Evolutionary conservation across 2,113 vertebrate species (phyloP).

Genomic region (Hemibagrus wyckioides): DNA sequence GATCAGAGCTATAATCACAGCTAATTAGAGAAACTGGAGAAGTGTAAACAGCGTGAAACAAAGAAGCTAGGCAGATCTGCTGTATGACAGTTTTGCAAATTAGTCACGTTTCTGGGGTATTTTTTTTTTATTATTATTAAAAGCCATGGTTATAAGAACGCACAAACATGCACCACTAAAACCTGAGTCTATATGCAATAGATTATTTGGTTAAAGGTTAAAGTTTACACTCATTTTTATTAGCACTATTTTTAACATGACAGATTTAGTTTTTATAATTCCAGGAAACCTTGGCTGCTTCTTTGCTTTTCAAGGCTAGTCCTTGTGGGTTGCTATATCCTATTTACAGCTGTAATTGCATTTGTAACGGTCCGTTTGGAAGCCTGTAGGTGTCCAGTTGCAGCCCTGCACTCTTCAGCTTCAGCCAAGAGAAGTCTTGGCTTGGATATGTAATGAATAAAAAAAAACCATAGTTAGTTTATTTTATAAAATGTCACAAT

Average conservation of each 20-base stretch:
- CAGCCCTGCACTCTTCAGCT: neutral
- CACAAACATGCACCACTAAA: neutral
- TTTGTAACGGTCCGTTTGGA: neutral
- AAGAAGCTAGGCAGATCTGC: neutral
- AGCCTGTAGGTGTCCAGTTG: slow-evolving; percentile 6
- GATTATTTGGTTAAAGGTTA: neutral
- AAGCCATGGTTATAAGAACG: neutral
- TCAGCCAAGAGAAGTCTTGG: neutral
- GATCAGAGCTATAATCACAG: too few species aligned
- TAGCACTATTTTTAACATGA: neutral
- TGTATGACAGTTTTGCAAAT: neutral
- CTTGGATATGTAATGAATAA: neutral
- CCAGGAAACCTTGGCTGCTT: neutral
- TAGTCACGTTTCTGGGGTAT: neutral
- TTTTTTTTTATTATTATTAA: neutral
- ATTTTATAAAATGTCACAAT: neutral
- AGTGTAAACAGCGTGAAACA: neutral
- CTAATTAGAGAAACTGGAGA: neutral
- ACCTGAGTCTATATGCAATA: neutral
- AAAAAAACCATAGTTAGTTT: neutral
- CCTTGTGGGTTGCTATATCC: neutral
- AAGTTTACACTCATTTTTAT: neutral
- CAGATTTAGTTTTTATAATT: neutral
- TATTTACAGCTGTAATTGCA: slow-evolving; percentile 6
- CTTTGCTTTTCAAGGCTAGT: neutral